Base-by-base conservation (phyloP, 2,797 vertebrate species). In the Serranus cabrilla region DNA sequence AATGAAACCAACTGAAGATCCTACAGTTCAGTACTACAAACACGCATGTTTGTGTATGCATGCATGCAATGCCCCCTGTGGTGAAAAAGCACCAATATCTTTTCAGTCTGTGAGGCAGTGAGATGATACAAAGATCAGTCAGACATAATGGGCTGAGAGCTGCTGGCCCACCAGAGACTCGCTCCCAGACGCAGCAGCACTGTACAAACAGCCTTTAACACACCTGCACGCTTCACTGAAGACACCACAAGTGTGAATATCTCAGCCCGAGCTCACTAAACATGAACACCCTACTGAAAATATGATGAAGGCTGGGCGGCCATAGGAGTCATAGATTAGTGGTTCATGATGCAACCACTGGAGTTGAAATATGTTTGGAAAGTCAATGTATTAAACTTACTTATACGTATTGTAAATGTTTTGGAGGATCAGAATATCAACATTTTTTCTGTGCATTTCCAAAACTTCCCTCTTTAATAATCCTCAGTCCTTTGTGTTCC, bases 211-310 rank as follows among this genome's bases (percentile, higher is more conserved):
- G 68, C 74, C 86, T 62, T 76, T 81, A 80, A 85, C 86, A 93
- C 93, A 91, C 90, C 86, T 93, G 90, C 83, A 93, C 78, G 86
- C 90, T 81, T 89, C 73, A 88, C 76, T 94, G 89, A 79, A 81
- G 84, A 82, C 78, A 14, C 74, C 67, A 50, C 47, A 87, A 81
- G 86, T 87, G 88, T 88, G 82, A 93, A 87, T 90, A 82, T 87
- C 73, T 82, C 90, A 89, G 87, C 66, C 37, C 16, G 76, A 82
- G 74, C 81, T 88, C 1, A 76, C 47, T 72, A 91, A 77, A 89
- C 85, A 91, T 71, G 69, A 76, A 46, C 1, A 21, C 31, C 54
- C 80, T 80, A 51, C 86, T 87, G 72, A 87, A 93, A 92, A 76
- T 85, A 77, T 72, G 80, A 92, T 71, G 66, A 91, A 69, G 57